phyloP scores from a whole-genome alignment of 1,140 invertebrate genomes.

The Odontomachus brunneus region DNA sequence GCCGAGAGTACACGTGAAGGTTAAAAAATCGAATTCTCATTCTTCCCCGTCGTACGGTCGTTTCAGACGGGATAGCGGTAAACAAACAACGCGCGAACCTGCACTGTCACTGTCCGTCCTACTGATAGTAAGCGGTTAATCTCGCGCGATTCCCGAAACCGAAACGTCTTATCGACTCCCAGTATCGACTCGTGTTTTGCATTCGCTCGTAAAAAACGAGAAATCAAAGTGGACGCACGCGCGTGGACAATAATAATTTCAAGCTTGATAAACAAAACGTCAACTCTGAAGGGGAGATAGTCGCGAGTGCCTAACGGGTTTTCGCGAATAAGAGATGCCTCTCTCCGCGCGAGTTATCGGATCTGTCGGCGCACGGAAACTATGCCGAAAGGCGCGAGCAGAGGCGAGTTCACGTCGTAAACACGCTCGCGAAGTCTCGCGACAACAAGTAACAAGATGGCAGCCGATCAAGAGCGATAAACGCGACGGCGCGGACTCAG shows the following conservation, averaged over 20 bases:
- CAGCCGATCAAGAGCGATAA: slow-evolving; percentile 50
- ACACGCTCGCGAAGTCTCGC: slow-evolving; percentile 33
- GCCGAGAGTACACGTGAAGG: not conserved
- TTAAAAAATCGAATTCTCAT: slow-evolving; percentile 4
- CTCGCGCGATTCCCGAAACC: not conserved
- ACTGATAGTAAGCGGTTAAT: not conserved
- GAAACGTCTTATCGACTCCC: no score
- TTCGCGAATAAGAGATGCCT: no score
- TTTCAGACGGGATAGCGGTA: not conserved
- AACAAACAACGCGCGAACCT: not conserved
- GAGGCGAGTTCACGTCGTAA: not conserved
- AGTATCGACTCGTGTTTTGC: no score
- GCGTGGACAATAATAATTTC: no score
- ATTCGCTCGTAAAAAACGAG: no score
- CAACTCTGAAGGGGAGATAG: no score
- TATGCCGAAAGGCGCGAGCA: not conserved
- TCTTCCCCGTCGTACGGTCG: not conserved
- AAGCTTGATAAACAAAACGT: no score
- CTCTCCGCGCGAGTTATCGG: no score
- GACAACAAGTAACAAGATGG: slow-evolving; percentile 56
- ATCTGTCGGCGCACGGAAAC: no score
- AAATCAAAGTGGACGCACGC: no score
- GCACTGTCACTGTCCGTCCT: not conserved
- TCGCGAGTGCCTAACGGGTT: no score
- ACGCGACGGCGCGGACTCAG: slow-evolving; percentile 37